A percentile compares a stretch with the other conserved stretches of the same genome.
Conservation (phyloP, 2,888 invertebrate species). For the Hypercompe scribonia region DNA sequence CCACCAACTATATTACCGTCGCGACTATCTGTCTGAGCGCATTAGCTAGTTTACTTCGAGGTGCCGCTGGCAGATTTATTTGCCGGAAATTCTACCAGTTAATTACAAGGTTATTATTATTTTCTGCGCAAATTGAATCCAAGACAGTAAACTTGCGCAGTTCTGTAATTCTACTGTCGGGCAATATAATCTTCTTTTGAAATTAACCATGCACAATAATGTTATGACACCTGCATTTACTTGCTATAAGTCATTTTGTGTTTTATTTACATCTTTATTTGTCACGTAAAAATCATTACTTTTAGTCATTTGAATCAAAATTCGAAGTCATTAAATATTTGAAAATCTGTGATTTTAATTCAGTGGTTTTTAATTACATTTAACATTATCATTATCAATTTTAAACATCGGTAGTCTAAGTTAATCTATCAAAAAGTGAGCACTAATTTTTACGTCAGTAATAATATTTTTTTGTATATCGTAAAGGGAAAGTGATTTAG, state of each 20-base stretch:
- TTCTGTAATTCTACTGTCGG: neutral
- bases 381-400: too few relatives aligned
- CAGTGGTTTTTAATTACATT: too few relatives aligned
- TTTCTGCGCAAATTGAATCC: neutral
- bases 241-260: neutral
- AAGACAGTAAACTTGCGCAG: neutral
- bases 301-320: too few relatives aligned
- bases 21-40: constrained; percentile 57
- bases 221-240: neutral
- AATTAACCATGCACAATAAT: neutral
- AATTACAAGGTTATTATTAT: constrained; percentile 35
- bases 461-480: neutral
- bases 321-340: too few relatives aligned
- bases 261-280: too few relatives aligned
- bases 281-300: too few relatives aligned
- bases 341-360: too few relatives aligned
- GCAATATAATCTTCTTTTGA: neutral
- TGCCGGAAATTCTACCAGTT: constrained; percentile 29
- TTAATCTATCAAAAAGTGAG: neutral
- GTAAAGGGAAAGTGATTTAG: neutral
- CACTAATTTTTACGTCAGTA: neutral
- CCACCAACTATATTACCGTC: constrained; percentile 57
- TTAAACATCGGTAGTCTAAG: too few relatives aligned
- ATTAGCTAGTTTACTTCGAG: constrained; percentile 61
- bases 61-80: constrained; percentile 60